Percentiles rank a stretch among this genome's conserved stretches.
Conservation (phyloP, 2,113 vertebrate genomes). For the Antechinus stuartii region DNA sequence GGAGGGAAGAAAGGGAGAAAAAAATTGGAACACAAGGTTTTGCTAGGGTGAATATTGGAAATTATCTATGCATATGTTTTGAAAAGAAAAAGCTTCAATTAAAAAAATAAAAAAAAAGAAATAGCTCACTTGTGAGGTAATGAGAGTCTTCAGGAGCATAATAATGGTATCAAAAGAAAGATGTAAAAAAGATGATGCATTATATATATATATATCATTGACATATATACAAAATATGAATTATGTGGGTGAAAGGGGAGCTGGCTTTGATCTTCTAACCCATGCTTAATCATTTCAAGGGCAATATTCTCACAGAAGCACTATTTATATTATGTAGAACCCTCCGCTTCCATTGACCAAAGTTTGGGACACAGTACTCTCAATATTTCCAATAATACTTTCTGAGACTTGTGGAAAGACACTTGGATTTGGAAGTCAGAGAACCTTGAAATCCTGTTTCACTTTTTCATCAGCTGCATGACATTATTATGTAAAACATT, state of each 20-base stretch:
- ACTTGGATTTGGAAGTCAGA: neutral
- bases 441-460: neutral
- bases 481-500: neutral
- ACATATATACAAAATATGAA: neutral
- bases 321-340: neutral
- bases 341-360: neutral
- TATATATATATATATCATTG: neutral
- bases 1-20: too few species aligned
- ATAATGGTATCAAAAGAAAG: neutral
- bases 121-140: neutral
- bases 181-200: neutral
- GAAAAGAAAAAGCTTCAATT: too few species aligned
- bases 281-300: neutral
- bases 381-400: conserved; percentile 15
- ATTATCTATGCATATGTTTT: too few species aligned
- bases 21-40: too few species aligned
- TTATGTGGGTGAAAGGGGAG: neutral
- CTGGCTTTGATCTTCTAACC: neutral
- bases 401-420: neutral
- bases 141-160: neutral
- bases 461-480: neutral
- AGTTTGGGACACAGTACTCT: conserved; percentile 3
- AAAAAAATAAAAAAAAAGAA: too few species aligned
- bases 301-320: neutral
- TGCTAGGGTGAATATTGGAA: too few species aligned